These are phyloP conservation scores for Terrapene triunguis DNA, from an alignment of 2,113 vertebrate genomes.

Conservation along the genomic window DNA sequence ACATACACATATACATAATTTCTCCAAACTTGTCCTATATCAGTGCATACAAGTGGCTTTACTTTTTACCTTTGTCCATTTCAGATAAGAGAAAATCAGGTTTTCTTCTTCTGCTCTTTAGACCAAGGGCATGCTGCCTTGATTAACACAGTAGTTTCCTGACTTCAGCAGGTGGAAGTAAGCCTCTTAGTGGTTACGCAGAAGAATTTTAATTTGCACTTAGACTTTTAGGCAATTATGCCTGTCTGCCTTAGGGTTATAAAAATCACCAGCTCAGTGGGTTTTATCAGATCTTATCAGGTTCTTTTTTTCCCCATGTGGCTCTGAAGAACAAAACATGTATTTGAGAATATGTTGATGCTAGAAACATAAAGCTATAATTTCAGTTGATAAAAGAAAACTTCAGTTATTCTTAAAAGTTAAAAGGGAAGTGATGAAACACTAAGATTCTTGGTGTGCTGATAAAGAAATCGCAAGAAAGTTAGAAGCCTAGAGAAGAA, in stretches of 20 bases:
- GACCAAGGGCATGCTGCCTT: not conserved
- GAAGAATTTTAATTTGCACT: fast-evolving
- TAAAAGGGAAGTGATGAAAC: slow-evolving; percentile 12
- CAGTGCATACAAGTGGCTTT: fast-evolving
- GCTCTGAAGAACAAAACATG: not conserved
- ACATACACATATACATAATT: not conserved
- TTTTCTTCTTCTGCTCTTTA: not conserved
- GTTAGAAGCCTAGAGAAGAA: not conserved
- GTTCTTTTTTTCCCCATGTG: not conserved
- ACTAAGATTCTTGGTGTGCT: slow-evolving; percentile 27
- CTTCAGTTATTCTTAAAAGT: not conserved
- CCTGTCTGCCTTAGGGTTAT: not conserved
- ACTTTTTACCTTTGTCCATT: not conserved
- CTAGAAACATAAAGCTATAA: not conserved
- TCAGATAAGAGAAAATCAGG: fast-evolving
- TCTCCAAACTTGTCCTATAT: fast-evolving
- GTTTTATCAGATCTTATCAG: not conserved
- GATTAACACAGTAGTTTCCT: not conserved
- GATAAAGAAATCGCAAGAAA: slow-evolving; percentile 46
- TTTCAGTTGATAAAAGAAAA: slow-evolving; percentile 26
- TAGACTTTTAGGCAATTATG: not conserved
- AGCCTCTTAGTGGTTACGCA: fast-evolving
- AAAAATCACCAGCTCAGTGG: fast-evolving
- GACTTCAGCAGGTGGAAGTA: not conserved
- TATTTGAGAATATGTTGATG: not conserved